phyloP scores from a whole-genome alignment of 2,888 invertebrate genomes.

The Platycnemis pennipes region DNA sequence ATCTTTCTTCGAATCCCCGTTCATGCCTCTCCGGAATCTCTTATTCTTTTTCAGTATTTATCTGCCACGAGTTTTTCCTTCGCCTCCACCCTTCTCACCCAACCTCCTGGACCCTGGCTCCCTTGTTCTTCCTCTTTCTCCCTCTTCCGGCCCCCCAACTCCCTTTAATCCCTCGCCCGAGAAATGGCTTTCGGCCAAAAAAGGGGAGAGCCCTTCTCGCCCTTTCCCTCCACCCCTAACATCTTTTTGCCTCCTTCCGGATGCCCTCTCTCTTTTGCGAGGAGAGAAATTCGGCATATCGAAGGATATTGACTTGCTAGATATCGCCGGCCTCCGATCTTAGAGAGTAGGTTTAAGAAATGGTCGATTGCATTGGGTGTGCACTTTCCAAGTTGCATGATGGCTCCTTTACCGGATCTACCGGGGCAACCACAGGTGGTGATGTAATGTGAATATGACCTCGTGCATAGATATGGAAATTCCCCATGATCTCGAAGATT shows the following conservation, averaged over 20 bases:
- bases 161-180: neutral
- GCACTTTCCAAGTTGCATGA: too few relatives aligned
- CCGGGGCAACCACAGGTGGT: too few relatives aligned
- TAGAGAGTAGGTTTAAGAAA: too few relatives aligned
- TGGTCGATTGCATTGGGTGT: too few relatives aligned
- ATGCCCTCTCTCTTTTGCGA: neutral
- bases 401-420: too few relatives aligned
- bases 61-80: constrained; percentile 1
- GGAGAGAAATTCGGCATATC: too few relatives aligned
- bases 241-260: neutral
- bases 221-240: neutral
- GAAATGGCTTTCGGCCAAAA: constrained; percentile 55
- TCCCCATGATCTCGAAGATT: too few relatives aligned
- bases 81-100: neutral
- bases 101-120: neutral
- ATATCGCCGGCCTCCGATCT: neutral
- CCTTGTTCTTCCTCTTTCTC: neutral
- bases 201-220: neutral
- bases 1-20: constrained; percentile 50
- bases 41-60: constrained; percentile 42
- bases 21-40: constrained; percentile 36
- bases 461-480: too few relatives aligned
- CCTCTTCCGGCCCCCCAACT: too few relatives aligned
- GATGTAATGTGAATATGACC: too few relatives aligned
- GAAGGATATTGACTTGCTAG: neutral